phyloP scores from a whole-genome alignment of 1,140 invertebrate genomes.

The Frieseomelitta varia region DNA sequence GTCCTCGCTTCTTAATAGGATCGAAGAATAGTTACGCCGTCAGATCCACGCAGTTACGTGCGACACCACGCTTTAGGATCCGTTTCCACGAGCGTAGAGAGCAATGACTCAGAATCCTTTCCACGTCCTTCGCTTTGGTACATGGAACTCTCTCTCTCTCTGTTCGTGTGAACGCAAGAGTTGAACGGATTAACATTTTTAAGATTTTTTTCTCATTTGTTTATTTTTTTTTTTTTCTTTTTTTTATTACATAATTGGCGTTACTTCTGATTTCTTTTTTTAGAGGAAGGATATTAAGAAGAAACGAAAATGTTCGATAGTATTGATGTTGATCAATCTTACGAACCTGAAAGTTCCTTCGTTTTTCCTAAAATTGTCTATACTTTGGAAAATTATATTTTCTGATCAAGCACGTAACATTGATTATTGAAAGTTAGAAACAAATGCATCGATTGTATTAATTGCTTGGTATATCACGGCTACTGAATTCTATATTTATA shows the following conservation, averaged over 20 bases:
- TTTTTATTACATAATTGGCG: background rate
- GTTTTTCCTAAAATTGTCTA: background rate
- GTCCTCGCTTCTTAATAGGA: slow-evolving; percentile 60
- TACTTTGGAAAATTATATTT: too few relatives aligned
- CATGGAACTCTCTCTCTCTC: too few relatives aligned
- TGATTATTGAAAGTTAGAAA: background rate
- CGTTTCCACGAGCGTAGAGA: background rate
- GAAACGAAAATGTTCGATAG: background rate
- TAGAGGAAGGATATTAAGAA: background rate
- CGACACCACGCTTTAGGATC: background rate
- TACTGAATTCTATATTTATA: too few relatives aligned
- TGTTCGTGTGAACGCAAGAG: background rate
- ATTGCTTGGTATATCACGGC: too few relatives aligned
- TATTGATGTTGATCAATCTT: background rate
- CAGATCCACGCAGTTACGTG: slow-evolving; percentile 47
- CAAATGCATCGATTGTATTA: too few relatives aligned
- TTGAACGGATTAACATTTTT: background rate
- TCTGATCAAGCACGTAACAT: background rate
- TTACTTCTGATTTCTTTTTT: background rate
- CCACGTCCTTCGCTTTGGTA: background rate
- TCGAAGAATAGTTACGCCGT: slow-evolving; percentile 58
- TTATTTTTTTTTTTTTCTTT: background rate
- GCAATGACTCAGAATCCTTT: background rate
- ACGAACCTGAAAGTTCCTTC: background rate
- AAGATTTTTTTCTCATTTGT: too few relatives aligned